Base-by-base conservation (phyloP, 2,797 vertebrate genomes). In the Gallinago stenura region DNA sequence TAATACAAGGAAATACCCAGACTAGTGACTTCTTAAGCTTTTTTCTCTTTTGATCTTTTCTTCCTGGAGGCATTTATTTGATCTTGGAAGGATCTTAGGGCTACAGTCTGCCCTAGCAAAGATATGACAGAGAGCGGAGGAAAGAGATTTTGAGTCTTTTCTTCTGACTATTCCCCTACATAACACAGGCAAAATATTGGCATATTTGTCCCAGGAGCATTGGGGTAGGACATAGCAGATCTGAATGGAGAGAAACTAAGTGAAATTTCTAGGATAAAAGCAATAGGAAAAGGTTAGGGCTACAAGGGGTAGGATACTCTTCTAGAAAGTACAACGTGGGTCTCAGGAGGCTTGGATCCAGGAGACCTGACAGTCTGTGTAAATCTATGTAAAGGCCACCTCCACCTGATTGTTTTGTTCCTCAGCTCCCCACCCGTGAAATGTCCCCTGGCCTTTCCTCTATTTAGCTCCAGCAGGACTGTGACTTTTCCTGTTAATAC, bases 61-160 rank as follows among this genome's bases (percentile, higher is more conserved):
- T 95, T 96, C 95, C 93, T 96, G 83, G 89, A 96, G 95, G 95
- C 95, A 95, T 94, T 96, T 96, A 92, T 97, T 97, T 97, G 95
- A 96, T 97, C 93, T 95, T 79, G 65, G 87, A 96, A 95, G 95
- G 89, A 96, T 95, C 93, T 96, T 96, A 96, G 93, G 93, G 90
- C 95, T 96, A 90, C 75, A 91, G 84, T 90, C 86, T 96, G 92
- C 86, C 89, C 93, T 87, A 94, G 95, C 92, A 94, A 89, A 96
- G 60, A 90, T 94, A 79, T 71, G 88, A 93, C 81, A 92, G 92
- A 75, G 70, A 91, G 66, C 0, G 2, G 68, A 96, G 89, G 86
- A 87, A 94, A 94, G 68, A 88, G 70, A 93, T 91, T 90, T 85
- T 56, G 89, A 92, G 68, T 48, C 78, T 93, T 90, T 93, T 94